These are phyloP conservation scores for Nycteola revayana DNA, from an alignment of 2,888 invertebrate genomes.

Conservation along the genomic window DNA sequence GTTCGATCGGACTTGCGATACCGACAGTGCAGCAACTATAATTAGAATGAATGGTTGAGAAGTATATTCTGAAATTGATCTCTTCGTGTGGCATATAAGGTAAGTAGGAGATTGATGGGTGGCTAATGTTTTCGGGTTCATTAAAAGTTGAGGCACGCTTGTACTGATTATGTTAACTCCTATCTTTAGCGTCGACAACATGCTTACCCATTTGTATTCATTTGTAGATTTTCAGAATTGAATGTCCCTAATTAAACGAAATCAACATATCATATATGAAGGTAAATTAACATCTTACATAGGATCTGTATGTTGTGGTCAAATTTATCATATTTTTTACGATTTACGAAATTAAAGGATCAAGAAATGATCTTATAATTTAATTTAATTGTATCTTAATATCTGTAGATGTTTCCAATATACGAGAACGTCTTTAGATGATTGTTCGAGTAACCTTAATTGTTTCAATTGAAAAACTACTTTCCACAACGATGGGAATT, in stretches of 20 bases:
- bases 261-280: too few relatives aligned
- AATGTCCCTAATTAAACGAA: too few relatives aligned
- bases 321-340: too few relatives aligned
- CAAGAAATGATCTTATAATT: too few relatives aligned
- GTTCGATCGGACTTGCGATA: constrained; percentile 48
- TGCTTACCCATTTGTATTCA: constrained; percentile 45
- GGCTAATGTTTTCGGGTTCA: constrained; percentile 43
- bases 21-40: constrained; percentile 53
- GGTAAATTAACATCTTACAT: too few relatives aligned
- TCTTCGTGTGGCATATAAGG: constrained; percentile 44
- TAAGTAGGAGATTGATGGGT: constrained; percentile 47
- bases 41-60: constrained; percentile 71
- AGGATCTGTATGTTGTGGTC: too few relatives aligned
- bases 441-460: constrained; percentile 68
- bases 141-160: constrained; percentile 24
- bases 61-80: constrained; percentile 55
- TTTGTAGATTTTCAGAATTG: too few relatives aligned
- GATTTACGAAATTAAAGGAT: too few relatives aligned
- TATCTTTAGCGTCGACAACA: constrained; percentile 13
- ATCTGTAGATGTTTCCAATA: too few relatives aligned
- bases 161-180: constrained; percentile 8
- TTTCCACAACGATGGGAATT: constrained; percentile 54
- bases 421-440: constrained; percentile 15
- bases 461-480: constrained; percentile 76
- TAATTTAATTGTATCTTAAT: too few relatives aligned